These are phyloP conservation scores for Camponotus floridanus DNA, from an alignment of 1,140 invertebrate genomes.

Conservation along the genomic window DNA sequence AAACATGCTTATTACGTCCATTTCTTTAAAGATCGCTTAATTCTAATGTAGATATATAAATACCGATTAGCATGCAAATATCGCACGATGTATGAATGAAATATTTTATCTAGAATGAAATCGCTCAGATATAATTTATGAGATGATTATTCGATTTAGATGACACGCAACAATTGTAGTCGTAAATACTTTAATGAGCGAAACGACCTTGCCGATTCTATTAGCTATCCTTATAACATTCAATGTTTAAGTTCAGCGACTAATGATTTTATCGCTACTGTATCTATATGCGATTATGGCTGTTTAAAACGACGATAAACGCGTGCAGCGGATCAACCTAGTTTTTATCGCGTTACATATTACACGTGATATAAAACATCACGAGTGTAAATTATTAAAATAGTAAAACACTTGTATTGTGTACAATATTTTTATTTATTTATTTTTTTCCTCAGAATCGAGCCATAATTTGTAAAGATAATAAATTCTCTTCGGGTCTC, in stretches of 20 bases:
- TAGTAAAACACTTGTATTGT: not conserved
- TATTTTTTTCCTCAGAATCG: not conserved
- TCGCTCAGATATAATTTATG: not conserved
- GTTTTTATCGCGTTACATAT: not conserved
- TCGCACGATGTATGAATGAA: conserved; percentile 7
- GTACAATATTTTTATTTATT: not conserved
- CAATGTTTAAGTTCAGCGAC: conserved; percentile 24
- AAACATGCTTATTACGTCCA: too few species aligned
- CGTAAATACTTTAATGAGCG: conserved; percentile 66
- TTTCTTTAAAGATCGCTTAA: not conserved
- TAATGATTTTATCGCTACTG: conserved; percentile 35
- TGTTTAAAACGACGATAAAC: not conserved
- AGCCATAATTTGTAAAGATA: conserved; percentile 50
- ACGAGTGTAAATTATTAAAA: conserved; percentile 24
- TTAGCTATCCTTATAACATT: conserved; percentile 12
- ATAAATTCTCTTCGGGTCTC: conserved; percentile 45
- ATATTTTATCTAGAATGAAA: conserved; percentile 3
- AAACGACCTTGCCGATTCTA: conserved; percentile 56
- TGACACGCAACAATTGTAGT: conserved; percentile 55
- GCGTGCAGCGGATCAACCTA: not conserved
- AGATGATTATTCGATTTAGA: conserved; percentile 3
- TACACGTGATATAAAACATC: not conserved
- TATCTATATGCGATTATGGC: not conserved
- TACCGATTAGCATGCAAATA: not conserved
- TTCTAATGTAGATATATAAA: not conserved